Evolutionary conservation across 2,888 invertebrate species (phyloP).

Genomic region (Micoletzkya japonica): DNA sequence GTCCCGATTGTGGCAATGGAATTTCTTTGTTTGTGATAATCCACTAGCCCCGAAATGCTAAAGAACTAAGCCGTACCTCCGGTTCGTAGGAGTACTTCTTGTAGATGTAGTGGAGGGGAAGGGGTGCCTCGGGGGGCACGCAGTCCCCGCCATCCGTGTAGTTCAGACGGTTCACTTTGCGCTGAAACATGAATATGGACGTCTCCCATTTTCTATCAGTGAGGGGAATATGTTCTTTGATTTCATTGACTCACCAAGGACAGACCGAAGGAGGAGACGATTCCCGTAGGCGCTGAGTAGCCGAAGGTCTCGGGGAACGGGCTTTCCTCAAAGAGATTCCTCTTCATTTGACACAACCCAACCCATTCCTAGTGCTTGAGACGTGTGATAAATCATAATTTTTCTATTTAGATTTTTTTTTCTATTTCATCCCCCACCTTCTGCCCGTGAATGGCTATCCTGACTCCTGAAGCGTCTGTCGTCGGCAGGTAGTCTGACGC

Average conservation of each 20-base stretch:
- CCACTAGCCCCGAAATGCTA: no score
- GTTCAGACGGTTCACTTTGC: constrained; percentile 54
- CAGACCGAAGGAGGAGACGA: constrained; percentile 57
- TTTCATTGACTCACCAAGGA: constrained; percentile 39
- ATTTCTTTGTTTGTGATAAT: no score
- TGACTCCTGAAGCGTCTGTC: constrained; percentile 59
- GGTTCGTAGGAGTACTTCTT: constrained; percentile 60
- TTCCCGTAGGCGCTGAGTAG: constrained; percentile 59
- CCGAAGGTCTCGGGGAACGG: constrained; percentile 63
- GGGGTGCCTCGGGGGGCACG: constrained; percentile 35
- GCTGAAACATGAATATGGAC: constrained; percentile 29
- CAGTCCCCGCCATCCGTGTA: constrained; percentile 47
- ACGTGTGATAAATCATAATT: no score
- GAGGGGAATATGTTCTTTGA: background rate
- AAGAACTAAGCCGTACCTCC: constrained; percentile 39
- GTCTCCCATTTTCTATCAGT: background rate
- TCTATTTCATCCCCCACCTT: constrained; percentile 5
- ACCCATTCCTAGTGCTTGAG: no score
- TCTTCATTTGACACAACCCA: background rate
- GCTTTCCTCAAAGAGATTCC: constrained; percentile 35
- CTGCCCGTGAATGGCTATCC: constrained; percentile 60
- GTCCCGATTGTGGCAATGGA: no score
- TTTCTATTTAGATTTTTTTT: no score
- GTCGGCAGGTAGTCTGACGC: constrained; percentile 62
- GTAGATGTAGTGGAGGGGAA: constrained; percentile 53